Evolutionary conservation across 2,888 invertebrate genomes (phyloP).

Genomic region (Hydrotaea diabolus): DNA sequence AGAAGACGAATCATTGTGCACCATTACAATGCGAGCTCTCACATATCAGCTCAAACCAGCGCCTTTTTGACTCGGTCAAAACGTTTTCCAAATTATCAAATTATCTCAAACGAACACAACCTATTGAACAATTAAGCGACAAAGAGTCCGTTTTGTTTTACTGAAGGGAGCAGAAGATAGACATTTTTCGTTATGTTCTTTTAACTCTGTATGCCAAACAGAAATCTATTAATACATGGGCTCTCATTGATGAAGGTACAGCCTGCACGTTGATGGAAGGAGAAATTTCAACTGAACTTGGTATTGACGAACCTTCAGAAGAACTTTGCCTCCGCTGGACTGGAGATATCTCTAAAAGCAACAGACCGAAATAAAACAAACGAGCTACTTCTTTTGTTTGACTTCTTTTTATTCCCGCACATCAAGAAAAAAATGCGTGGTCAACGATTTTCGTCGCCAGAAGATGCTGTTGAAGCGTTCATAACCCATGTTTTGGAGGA

Average conservation of each 20-base stretch:
- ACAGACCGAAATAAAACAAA: too few species aligned
- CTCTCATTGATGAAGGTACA: constrained; percentile 40
- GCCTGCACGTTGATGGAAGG: constrained; percentile 27
- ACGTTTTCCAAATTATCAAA: too few species aligned
- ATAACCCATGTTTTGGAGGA: too few species aligned
- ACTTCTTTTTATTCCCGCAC: too few species aligned
- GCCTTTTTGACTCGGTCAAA: too few species aligned
- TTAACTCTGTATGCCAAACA: constrained; percentile 27
- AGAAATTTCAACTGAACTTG: neutral
- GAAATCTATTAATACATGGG: neutral
- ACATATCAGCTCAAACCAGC: too few species aligned
- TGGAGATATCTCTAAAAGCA: constrained; percentile 26
- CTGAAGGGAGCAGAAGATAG: neutral
- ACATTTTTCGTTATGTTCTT: constrained; percentile 28
- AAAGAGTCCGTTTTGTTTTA: neutral
- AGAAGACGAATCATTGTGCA: too few species aligned
- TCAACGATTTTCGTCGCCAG: too few species aligned
- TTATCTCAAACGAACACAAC: neutral
- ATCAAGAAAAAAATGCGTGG: too few species aligned
- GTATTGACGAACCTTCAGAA: constrained; percentile 23
- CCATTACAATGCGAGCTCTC: too few species aligned
- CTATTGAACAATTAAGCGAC: neutral
- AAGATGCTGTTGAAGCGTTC: too few species aligned
- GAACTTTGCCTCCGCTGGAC: constrained; percentile 41
- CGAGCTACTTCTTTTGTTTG: too few species aligned